Base-by-base conservation (phyloP, 2,888 invertebrate genomes). In the Ophion costatus region DNA sequence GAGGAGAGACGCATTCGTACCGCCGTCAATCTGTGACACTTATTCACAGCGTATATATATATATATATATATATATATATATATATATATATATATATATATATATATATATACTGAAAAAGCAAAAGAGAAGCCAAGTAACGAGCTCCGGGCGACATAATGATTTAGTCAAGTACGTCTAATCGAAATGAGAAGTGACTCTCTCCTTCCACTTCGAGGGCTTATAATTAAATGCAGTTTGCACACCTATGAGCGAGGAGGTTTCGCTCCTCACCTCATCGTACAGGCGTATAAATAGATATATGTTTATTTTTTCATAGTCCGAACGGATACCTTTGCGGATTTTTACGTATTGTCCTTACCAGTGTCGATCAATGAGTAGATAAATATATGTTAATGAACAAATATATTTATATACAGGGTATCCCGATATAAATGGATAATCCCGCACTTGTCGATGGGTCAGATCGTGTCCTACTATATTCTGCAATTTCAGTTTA, bases 131-230 rank as follows among this genome's bases (percentile, higher is more conserved):
- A 45, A 77, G 75, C 75, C 77, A 78, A 64, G 59, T 24, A 82
- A 85, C 82, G 82, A 85, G 85, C 85, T 85, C 11, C 82, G 76
- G 82, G 85, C 75, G 85, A 85, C 85, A 79, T 85, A 85, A 85
- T 87, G 84, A 82, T 88, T 88, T 87, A 86, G 90, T 89, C 89
- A 90, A 90, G 87, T 90, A 89, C 88, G 87, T 89, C 90, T 91
- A 91, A 92, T 91, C 90, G 90, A 88, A 90, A 89, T 91, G 91
- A 92, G 89, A 88, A 91, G 89, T 89, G 89, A 88, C 89, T 89
- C 61, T 51, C 14, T 14, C 51, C 51, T 17, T 51, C 56, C 45
- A 42, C 59, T 56, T 88, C 88, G 86, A 74, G 86, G 87, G 86
- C 88, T 85, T 89, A 86, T 89, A 90, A 92, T 91, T 91, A 91